phyloP scores from a whole-genome alignment of 2,797 vertebrate genomes.

The Sus cebifrons region DNA sequence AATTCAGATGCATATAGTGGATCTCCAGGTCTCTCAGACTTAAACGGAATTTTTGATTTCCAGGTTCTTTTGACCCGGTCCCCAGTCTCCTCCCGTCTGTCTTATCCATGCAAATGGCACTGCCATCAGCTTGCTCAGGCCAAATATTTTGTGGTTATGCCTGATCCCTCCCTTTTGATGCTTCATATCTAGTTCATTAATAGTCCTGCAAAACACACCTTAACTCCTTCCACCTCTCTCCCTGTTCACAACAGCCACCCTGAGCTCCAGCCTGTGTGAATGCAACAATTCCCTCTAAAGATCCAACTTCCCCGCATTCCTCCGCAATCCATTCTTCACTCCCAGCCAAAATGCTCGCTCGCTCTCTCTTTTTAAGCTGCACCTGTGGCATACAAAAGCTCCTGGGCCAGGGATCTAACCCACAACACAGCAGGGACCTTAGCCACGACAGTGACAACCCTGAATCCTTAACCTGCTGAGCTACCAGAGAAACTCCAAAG shows the following conservation, averaged over 20 bases:
- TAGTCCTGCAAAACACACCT: neutral
- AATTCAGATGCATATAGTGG: neutral
- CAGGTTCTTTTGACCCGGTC: neutral
- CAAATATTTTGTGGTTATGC: neutral
- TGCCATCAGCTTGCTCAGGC: neutral
- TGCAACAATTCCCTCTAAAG: neutral
- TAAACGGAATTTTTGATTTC: constrained; percentile 37
- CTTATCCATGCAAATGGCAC: neutral
- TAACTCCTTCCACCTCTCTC: neutral
- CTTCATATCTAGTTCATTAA: neutral
- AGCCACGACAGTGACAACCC: too few relatives aligned
- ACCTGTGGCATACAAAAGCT: too few relatives aligned
- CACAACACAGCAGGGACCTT: too few relatives aligned
- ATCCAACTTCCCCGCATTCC: neutral
- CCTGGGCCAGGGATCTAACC: too few relatives aligned
- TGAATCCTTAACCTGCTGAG: too few relatives aligned
- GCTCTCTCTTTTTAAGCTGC: too few relatives aligned
- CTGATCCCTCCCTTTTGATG: constrained; percentile 7
- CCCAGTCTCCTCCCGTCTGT: neutral
- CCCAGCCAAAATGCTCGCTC: too few relatives aligned
- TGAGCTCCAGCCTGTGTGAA: neutral
- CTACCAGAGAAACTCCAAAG: neutral
- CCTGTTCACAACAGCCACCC: neutral
- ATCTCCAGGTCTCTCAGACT: neutral
- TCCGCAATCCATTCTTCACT: neutral